Evolutionary conservation across 2,113 vertebrate species (phyloP), one percentile per base, ranked within the genome.

Genomic region (Rafetus swinhoei): DNA sequence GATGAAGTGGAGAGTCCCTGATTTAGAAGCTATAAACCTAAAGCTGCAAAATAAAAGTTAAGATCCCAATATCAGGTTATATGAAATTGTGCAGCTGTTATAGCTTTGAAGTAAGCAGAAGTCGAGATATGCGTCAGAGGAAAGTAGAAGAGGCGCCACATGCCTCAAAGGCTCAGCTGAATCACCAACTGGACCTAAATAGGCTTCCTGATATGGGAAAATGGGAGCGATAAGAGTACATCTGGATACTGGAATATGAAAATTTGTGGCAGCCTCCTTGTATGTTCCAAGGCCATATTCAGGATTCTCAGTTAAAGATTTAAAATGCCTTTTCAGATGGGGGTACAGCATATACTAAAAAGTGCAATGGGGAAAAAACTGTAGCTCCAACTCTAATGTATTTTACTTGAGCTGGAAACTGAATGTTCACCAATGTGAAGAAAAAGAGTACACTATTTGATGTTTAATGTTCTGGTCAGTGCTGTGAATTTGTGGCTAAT

Each of bases 1-100:
- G 50, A 84, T 84, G 84, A 87, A 84, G 81, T 9, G 14, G 21
- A 87, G 76, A 89, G 92, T 91, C 55, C 45, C 39, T 0, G 1
- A 8, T 92, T 96, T 87, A 88, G 62, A 69, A 35, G 11, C 19
- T 89, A 45, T 95, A 87, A 53, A 86, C 88, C 32, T 7, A 56
- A 2, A 21, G 15, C 8, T 72, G n/a, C n/a, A 18, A 19, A 87
- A 82, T 39, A 6, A 50, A 81, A 56, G 39, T 88, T 86, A 81
- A 85, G 90, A 81, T 9, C 4, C 13, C 59, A 65, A 5, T 83
- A 35, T 39, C 27, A 72, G 80, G 39, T 35, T 87, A 18, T 81
- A 62, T 16, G 7, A 29, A 87, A 45, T 6, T 8, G 3, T 84
- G 29, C 57, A 59, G 16, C 24, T 25, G 82, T 2, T 45, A 82